Percentiles rank a stretch among this genome's conserved stretches.
phyloP scores from a whole-genome alignment of 2,113 vertebrate species.

The Ophthalmolycus amberensis region DNA sequence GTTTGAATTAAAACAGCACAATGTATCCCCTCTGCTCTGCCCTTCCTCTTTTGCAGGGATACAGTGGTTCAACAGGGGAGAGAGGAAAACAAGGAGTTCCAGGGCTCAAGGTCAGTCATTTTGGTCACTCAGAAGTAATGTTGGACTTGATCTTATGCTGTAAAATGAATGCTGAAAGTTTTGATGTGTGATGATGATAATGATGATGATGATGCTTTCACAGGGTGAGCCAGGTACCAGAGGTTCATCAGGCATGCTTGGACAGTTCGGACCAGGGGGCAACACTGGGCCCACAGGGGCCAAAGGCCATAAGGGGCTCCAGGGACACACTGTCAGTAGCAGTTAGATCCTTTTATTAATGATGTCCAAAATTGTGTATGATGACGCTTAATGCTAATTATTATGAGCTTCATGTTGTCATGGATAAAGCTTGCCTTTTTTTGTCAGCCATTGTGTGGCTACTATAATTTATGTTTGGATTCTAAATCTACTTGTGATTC shows the following conservation, averaged over 20 bases:
- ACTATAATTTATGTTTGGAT: neutral
- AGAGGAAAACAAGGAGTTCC: constrained; percentile 72
- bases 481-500: neutral
- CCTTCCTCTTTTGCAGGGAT: constrained; percentile 66
- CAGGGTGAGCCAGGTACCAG: constrained; percentile 77
- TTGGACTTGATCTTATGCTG: neutral
- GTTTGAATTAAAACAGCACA: neutral
- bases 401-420: neutral
- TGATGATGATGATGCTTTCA: constrained; percentile 3
- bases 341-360: neutral
- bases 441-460: neutral
- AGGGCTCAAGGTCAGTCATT: constrained; percentile 75
- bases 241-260: constrained; percentile 67
- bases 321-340: constrained; percentile 73
- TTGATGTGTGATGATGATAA: neutral
- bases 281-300: constrained; percentile 68
- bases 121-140: constrained; percentile 56
- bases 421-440: neutral
- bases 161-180: neutral
- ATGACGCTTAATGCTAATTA: neutral
- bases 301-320: constrained; percentile 76
- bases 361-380: neutral
- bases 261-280: constrained; percentile 79
- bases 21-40: neutral
- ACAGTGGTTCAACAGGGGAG: constrained; percentile 69